Base-by-base conservation (phyloP, 1,140 invertebrate species). In the Arion vulgaris region DNA sequence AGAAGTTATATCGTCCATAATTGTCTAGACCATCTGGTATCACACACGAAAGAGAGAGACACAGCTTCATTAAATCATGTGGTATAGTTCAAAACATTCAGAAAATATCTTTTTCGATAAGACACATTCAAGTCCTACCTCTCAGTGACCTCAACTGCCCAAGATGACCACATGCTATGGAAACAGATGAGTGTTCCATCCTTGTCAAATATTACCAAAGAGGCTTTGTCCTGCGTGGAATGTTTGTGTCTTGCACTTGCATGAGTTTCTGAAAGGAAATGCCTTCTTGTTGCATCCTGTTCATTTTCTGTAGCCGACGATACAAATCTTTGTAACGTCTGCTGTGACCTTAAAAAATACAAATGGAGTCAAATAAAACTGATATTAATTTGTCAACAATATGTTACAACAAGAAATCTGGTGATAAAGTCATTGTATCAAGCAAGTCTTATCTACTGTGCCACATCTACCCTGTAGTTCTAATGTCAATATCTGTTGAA, bases 171-270 rank as follows among this genome's bases (percentile, higher is more conserved):
- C 93, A 94, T 93, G 49, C 90, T 88, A 78, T 93, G 92, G 85
- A 93, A 93, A 77, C 93, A 94, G 51, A 93, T 93, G 34, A 93
- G 87, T 17, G 93, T 93, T 32, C 93, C 93, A 89, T 93, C 93
- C 85, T 93, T 93, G 88, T 93, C 93, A 85, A 93, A 93, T 36
- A 93, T 93, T 32, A 93, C 93, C 13, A 94, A 84, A 0, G 86
- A 86, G 19, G 87, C 86, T 74, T 90, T 90, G 77, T 88, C 88
- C 51, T 82, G 28, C 9, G 80, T 45, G 34, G 72, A 66, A 45
- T 83, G 72, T 32, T 77, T 82, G 13, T 85, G 87, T 36, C 81
- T 84, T n/a, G 88, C 87, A 87, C 86, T 88, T 39, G 87, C 87
- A 17, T 87, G 62, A 0, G 89, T 89, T 28, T 85, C 85, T 36